Evolutionary conservation across 2,888 invertebrate genomes (phyloP).

Genomic region (Lepidonotus clava): DNA sequence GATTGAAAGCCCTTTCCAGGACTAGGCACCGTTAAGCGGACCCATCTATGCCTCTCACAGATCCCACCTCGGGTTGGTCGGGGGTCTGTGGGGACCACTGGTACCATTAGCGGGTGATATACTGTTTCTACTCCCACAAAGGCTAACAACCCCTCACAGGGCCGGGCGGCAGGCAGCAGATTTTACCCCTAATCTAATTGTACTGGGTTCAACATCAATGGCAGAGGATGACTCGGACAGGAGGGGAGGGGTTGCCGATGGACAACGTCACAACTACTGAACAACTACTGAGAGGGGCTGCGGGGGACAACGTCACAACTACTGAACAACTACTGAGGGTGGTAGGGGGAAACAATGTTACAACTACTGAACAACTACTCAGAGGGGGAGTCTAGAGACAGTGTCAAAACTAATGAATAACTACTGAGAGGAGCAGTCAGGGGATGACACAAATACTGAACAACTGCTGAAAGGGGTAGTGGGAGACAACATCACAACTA

Average conservation of each 20-base stretch:
- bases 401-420: background rate
- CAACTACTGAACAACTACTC: background rate
- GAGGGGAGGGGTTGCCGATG: background rate
- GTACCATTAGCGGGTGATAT: background rate
- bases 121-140: constrained; percentile 29
- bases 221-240: background rate
- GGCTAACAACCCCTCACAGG: background rate
- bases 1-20: too few relatives aligned
- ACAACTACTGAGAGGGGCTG: too few relatives aligned
- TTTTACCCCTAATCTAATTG: constrained; percentile 42
- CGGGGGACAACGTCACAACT: background rate
- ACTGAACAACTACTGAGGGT: background rate
- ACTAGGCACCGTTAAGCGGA: too few relatives aligned
- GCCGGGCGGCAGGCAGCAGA: background rate
- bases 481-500: too few relatives aligned
- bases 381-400: too few relatives aligned
- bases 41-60: too few relatives aligned
- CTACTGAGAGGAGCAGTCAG: too few relatives aligned
- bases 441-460: too few relatives aligned
- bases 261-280: background rate
- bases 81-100: background rate
- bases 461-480: too few relatives aligned
- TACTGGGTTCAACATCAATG: background rate
- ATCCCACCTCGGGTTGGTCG: too few relatives aligned
- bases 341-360: background rate